A percentile compares a stretch with the other conserved stretches of the same genome.
Evolutionary conservation across 2,888 invertebrate genomes (phyloP).

Genomic region (Rosalia funebris): DNA sequence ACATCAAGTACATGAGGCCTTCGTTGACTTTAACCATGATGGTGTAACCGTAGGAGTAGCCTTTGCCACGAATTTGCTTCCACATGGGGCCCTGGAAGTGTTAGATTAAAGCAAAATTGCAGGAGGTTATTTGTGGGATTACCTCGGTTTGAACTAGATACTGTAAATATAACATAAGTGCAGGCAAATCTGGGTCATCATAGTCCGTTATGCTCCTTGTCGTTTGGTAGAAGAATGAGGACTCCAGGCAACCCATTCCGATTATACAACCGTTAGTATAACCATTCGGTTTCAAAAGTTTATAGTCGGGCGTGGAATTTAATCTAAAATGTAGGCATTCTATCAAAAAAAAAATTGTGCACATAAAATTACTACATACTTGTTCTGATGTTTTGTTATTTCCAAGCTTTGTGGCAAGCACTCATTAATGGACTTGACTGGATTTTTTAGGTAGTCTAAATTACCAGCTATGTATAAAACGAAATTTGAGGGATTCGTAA

Average conservation of each 20-base stretch:
- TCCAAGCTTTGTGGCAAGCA: conserved; percentile 43
- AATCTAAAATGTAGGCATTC: conserved; percentile 58
- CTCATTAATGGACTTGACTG: conserved; percentile 58
- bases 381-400: conserved; percentile 32
- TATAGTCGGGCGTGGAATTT: conserved; percentile 64
- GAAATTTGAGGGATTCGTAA: conserved; percentile 72
- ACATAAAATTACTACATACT: too few relatives aligned
- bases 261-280: conserved; percentile 72
- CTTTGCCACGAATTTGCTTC: conserved; percentile 86
- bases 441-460: conserved; percentile 70
- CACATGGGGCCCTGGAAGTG: conserved; percentile 84
- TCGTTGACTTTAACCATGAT: conserved; percentile 73
- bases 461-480: conserved; percentile 80
- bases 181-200: conserved; percentile 73
- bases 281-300: conserved; percentile 60
- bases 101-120: not conserved
- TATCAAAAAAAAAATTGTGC: too few relatives aligned
- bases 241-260: conserved; percentile 85
- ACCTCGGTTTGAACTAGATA: conserved; percentile 89
- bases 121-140: conserved; percentile 17
- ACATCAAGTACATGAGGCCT: conserved; percentile 76
- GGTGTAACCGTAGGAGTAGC: conserved; percentile 83
- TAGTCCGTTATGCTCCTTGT: conserved; percentile 74
- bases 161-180: conserved; percentile 81
- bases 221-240: conserved; percentile 76